phyloP scores from a whole-genome alignment of 2,113 vertebrate genomes.

The Aphyosemion australe region DNA sequence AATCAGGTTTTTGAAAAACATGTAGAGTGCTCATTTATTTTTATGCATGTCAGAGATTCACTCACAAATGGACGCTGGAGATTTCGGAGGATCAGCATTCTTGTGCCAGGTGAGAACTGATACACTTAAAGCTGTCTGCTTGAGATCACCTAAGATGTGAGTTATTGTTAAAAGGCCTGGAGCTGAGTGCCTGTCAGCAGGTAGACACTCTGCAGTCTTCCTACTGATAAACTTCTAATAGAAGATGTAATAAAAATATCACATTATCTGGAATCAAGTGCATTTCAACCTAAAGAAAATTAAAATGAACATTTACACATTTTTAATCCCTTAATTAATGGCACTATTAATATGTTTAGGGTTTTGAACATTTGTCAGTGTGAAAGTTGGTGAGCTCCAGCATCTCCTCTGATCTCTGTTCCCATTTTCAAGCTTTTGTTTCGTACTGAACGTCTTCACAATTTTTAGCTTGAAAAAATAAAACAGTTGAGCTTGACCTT shows the following conservation, averaged over 20 bases:
- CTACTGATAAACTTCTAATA: neutral
- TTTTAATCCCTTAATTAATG: too few species aligned
- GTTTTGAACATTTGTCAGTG: neutral
- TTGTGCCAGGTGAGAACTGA: constrained; percentile 1
- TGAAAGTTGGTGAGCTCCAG: constrained; percentile 3
- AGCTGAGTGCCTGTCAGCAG: neutral
- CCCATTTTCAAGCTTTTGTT: constrained; percentile 35
- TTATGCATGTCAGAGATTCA: neutral
- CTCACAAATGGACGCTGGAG: neutral
- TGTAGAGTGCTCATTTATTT: neutral
- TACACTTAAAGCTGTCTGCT: neutral
- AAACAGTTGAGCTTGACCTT: constrained; percentile 70
- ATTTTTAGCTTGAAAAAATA: constrained; percentile 68
- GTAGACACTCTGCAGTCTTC: neutral
- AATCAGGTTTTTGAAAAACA: neutral
- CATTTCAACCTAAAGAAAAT: too few species aligned
- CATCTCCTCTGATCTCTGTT: constrained; percentile 19
- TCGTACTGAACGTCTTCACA: constrained; percentile 51
- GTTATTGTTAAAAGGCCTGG: neutral
- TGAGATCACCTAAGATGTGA: neutral
- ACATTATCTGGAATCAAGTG: too few species aligned
- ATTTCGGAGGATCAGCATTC: neutral
- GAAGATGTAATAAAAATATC: neutral
- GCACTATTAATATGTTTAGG: too few species aligned
- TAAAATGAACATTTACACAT: too few species aligned